A percentile compares a stretch with the other conserved stretches of the same genome.
Conservation (phyloP, 2,888 invertebrate species). For the Scelioninae gen. 1 region DNA sequence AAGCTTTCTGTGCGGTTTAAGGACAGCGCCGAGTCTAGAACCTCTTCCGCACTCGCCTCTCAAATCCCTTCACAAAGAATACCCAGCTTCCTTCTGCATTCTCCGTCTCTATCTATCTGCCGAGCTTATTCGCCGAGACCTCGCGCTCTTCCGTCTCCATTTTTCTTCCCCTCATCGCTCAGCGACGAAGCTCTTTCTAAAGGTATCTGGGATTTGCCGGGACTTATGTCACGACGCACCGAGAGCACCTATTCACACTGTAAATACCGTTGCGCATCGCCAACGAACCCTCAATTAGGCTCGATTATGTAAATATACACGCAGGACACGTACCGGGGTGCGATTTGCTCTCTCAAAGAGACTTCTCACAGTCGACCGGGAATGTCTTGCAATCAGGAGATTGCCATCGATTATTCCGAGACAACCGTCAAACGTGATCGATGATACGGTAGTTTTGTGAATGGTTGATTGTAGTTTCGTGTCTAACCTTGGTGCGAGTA, state of each 20-base stretch:
- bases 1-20: conserved; percentile 79
- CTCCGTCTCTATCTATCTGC: conserved; percentile 18
- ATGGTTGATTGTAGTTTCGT: too few species aligned
- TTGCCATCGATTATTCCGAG: too few species aligned
- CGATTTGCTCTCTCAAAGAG: too few species aligned
- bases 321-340: too few species aligned
- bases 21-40: conserved; percentile 78
- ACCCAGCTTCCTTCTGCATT: conserved; percentile 66
- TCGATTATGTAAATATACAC: conserved; percentile 74
- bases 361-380: too few species aligned
- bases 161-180: conserved; percentile 40
- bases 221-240: conserved; percentile 72
- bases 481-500: too few species aligned
- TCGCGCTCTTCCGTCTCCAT: conserved; percentile 37
- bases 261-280: conserved; percentile 74
- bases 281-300: conserved; percentile 77
- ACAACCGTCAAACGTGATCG: too few species aligned
- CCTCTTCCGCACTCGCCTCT: conserved; percentile 75
- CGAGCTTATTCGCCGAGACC: conserved; percentile 8
- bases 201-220: conserved; percentile 59
- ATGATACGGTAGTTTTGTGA: too few species aligned
- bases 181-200: conserved; percentile 51
- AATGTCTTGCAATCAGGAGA: too few species aligned
- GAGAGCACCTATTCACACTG: conserved; percentile 75
- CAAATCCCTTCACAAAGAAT: conserved; percentile 80